Evolutionary conservation across 2,797 vertebrate species (phyloP).

Genomic region (Notolabrus celidotus): DNA sequence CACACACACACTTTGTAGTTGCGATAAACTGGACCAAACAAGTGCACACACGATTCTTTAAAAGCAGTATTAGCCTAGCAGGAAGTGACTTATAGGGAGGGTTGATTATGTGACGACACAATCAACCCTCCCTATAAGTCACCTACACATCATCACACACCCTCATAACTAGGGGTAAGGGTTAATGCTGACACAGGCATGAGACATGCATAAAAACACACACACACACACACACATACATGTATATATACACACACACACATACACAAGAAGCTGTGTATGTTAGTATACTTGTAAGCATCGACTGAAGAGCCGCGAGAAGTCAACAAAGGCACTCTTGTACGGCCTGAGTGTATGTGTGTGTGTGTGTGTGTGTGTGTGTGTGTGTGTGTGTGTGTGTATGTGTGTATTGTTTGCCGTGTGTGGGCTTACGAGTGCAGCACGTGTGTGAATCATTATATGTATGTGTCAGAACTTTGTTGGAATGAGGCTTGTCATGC

Average conservation of each 20-base stretch:
- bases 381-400: conserved; percentile 25
- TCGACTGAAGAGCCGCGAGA: conserved; percentile 69
- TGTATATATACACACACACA: conserved; percentile 38
- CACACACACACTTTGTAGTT: background rate
- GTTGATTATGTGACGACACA: conserved; percentile 33
- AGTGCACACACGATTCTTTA: conserved; percentile 28
- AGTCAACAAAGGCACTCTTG: conserved; percentile 84
- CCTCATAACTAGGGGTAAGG: conserved; percentile 56
- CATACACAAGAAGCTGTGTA: conserved; percentile 61
- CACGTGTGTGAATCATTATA: conserved; percentile 83
- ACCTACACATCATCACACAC: conserved; percentile 58
- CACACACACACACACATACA: conserved; percentile 31
- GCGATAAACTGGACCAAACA: conserved; percentile 27
- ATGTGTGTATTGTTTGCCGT: conserved; percentile 64
- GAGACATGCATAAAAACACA: conserved; percentile 58
- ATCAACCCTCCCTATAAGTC: too few species aligned
- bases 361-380: conserved; percentile 68
- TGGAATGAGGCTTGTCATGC: conserved; percentile 75
- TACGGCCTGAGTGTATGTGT: conserved; percentile 46
- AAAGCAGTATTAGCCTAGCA: conserved; percentile 42
- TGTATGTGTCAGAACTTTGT: conserved; percentile 71
- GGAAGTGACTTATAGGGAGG: conserved; percentile 64
- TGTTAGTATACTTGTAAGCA: conserved; percentile 70
- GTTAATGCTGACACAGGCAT: conserved; percentile 62
- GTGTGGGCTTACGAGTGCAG: conserved; percentile 77